Evolutionary conservation across 2,888 invertebrate genomes (phyloP).

Genomic region (Macrosiphum euphorbiae): DNA sequence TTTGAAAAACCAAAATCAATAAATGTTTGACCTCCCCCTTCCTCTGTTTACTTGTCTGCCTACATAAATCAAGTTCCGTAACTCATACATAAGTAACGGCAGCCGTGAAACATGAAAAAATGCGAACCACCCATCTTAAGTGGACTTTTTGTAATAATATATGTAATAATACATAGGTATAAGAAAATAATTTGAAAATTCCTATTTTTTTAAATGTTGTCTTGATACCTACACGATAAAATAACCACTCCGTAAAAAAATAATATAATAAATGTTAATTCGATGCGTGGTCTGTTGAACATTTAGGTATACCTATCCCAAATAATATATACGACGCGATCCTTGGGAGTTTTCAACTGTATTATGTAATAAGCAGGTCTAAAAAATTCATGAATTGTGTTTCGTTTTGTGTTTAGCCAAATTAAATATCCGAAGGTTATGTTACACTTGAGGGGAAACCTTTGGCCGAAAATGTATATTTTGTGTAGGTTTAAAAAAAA

Average conservation of each 20-base stretch:
- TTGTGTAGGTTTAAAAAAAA: not conserved
- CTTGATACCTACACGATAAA: not conserved
- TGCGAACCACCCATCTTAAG: not conserved
- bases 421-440: conserved; percentile 11
- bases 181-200: not conserved
- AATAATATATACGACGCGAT: not conserved
- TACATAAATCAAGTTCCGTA: not conserved
- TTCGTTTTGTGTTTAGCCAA: not conserved
- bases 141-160: not conserved
- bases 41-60: not conserved
- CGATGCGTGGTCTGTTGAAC: not conserved
- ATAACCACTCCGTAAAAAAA: not conserved
- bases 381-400: conserved; percentile 7
- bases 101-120: not conserved
- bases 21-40: no score
- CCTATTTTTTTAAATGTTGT: not conserved
- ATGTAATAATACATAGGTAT: not conserved
- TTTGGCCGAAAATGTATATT: conserved; percentile 4
- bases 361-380: not conserved
- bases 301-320: not conserved
- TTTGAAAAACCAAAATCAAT: no score
- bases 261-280: not conserved
- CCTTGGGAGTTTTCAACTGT: not conserved
- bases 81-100: not conserved
- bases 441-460: conserved; percentile 1